Evolutionary conservation across 1,140 invertebrate species (phyloP).

Genomic region (Hylaeus anthracinus): DNA sequence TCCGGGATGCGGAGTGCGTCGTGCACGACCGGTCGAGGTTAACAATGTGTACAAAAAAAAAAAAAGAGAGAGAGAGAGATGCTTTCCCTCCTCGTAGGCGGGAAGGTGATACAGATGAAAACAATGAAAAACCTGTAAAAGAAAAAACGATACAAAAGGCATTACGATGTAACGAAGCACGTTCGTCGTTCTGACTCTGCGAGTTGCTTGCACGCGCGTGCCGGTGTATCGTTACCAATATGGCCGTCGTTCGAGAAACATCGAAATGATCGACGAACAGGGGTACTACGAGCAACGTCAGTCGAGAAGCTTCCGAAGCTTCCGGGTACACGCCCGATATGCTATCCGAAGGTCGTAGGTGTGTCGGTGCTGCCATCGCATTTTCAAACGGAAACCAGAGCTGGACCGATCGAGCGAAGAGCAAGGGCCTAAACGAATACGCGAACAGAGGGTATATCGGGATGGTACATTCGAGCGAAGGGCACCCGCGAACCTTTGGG

Average conservation of each 20-base stretch:
- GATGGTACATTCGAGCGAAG: neutral
- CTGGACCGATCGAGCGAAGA: neutral
- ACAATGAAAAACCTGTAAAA: neutral
- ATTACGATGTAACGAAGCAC: neutral
- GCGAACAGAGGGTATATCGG: neutral
- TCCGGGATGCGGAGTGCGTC: conserved; percentile 3
- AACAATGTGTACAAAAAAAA: neutral
- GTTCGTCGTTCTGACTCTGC: conserved; percentile 60
- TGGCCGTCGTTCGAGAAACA: conserved; percentile 37
- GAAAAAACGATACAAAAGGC: neutral
- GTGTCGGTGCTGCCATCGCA: conserved; percentile 32
- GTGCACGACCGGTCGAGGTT: neutral
- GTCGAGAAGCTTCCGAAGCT: conserved; percentile 58
- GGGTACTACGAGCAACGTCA: conserved; percentile 71
- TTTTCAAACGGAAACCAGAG: neutral
- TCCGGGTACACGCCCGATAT: conserved; percentile 38
- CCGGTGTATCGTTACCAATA: conserved; percentile 41
- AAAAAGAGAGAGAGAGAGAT: too few relatives aligned
- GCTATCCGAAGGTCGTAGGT: conserved; percentile 27
- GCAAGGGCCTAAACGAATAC: conserved; percentile 34
- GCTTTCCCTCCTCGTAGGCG: too few relatives aligned
- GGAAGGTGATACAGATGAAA: neutral
- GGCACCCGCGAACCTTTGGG: conserved; percentile 3
- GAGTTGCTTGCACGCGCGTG: conserved; percentile 61
- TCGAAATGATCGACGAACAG: conserved; percentile 53